These are phyloP conservation scores for Phataginus tetradactyla DNA, from an alignment of 2,797 vertebrate species.

Conservation along the genomic window DNA sequence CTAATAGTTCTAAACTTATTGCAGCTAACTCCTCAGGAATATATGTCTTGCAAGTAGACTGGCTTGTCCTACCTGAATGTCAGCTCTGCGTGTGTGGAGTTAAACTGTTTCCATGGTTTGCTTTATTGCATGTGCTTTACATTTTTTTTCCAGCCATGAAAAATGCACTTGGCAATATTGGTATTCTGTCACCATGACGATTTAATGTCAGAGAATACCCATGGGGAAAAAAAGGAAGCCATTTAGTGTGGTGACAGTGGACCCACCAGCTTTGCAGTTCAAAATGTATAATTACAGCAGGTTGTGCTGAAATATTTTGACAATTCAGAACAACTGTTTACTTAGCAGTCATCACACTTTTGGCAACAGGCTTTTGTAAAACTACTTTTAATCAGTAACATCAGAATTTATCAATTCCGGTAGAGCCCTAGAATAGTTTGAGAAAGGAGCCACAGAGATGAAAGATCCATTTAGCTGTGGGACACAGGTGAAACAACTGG, in stretches of 20 bases:
- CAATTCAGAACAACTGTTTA: constrained; percentile 49
- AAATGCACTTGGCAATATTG: constrained; percentile 38
- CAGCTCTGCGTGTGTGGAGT: background rate
- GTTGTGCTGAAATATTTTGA: constrained; percentile 59
- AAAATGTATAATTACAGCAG: background rate
- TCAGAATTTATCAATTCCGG: constrained; percentile 15
- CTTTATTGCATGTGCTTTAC: constrained; percentile 34
- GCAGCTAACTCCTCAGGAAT: background rate
- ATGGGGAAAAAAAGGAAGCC: constrained; percentile 12
- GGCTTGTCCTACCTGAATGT: background rate
- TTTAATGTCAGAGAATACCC: constrained; percentile 55
- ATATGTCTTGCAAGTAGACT: background rate
- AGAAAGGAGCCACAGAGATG: background rate
- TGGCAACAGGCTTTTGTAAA: constrained; percentile 37
- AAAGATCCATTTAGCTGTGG: background rate
- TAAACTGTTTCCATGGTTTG: constrained; percentile 21
- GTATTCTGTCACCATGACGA: constrained; percentile 51
- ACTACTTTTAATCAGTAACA: constrained; percentile 13
- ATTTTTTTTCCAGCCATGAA: background rate
- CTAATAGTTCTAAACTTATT: background rate
- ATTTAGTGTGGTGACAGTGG: constrained; percentile 29
- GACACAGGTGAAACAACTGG: background rate
- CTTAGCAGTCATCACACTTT: constrained; percentile 23
- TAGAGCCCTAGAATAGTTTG: background rate
- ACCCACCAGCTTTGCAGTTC: background rate